Conservation (phyloP, 2,888 invertebrate genomes). For the Pandemis cinnamomeana region DNA sequence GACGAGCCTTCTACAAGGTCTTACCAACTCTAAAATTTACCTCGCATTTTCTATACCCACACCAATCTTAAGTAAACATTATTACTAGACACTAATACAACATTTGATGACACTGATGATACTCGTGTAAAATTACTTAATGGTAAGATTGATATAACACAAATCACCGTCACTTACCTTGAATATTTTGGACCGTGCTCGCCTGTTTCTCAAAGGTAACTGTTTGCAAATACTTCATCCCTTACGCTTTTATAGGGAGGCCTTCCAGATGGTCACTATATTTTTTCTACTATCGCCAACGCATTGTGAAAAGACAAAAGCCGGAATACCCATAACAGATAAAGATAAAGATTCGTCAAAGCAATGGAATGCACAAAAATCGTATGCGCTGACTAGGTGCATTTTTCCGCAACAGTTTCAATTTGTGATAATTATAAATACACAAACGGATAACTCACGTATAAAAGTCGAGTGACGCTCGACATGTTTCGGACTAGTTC, state of each 20-base stretch:
- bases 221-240: constrained; percentile 49
- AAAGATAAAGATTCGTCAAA: constrained; percentile 69
- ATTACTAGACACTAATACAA: neutral
- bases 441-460: too few species aligned
- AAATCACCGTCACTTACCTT: constrained; percentile 54
- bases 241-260: constrained; percentile 63
- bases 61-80: neutral
- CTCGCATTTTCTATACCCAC: too few species aligned
- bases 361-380: constrained; percentile 61
- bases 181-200: constrained; percentile 43
- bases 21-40: too few species aligned
- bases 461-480: too few species aligned
- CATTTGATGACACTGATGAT: too few species aligned
- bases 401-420: neutral
- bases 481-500: too few species aligned
- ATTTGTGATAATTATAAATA: too few species aligned
- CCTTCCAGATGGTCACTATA: constrained; percentile 49
- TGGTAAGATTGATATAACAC: neutral
- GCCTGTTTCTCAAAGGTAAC: constrained; percentile 49
- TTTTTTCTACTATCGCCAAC: constrained; percentile 56
- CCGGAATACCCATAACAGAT: constrained; percentile 46
- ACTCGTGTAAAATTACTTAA: neutral
- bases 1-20: too few species aligned
- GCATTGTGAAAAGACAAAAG: constrained; percentile 66
- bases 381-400: neutral